Conservation (phyloP, 2,888 invertebrate species). For the Drosophila prostipennis region DNA sequence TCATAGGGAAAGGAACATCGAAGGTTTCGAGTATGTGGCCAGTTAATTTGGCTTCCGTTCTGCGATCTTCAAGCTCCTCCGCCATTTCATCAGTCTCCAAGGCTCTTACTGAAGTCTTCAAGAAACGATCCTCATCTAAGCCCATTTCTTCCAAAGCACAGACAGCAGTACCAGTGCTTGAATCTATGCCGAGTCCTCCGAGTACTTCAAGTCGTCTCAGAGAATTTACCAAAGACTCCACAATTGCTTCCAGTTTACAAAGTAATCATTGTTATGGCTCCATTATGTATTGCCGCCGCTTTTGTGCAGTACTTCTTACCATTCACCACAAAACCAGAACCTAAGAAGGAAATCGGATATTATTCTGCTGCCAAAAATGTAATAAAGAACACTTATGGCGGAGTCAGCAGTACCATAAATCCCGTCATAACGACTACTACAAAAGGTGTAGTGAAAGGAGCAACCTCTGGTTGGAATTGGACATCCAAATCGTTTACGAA, state of each 20-base stretch:
- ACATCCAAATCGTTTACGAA: background rate
- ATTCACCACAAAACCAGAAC: no score
- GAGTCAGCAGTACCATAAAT: no score
- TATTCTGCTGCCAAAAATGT: background rate
- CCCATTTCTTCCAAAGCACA: background rate
- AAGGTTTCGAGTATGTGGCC: background rate
- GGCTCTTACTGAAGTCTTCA: background rate
- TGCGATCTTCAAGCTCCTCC: background rate
- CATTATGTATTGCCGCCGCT: background rate
- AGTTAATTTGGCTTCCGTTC: background rate
- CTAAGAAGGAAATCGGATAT: background rate
- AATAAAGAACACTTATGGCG: background rate
- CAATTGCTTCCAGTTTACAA: no score
- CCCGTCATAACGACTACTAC: no score
- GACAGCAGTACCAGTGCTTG: background rate
- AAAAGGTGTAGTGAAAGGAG: no score
- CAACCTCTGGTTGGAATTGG: background rate
- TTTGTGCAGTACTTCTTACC: no score
- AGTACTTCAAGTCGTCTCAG: background rate
- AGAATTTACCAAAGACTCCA: background rate
- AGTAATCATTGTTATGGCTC: background rate
- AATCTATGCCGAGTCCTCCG: background rate
- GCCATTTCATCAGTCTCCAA: background rate
- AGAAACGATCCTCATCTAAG: background rate
- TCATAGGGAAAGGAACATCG: background rate